These are phyloP conservation scores for Leptodirus hochenwartii DNA, from an alignment of 2,888 invertebrate species.

Conservation along the genomic window DNA sequence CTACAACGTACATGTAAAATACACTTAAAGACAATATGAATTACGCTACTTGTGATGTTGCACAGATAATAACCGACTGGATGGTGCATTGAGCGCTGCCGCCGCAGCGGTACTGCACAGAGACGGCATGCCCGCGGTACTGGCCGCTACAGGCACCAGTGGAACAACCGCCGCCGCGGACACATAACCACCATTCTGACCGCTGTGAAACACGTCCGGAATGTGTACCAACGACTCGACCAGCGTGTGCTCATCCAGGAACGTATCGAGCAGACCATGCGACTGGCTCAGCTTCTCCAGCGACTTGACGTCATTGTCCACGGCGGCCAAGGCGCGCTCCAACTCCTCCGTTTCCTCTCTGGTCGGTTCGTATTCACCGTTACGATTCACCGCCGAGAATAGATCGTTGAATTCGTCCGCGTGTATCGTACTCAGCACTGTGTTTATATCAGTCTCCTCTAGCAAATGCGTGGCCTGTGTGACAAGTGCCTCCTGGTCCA, in stretches of 20 bases:
- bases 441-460: conserved; percentile 58
- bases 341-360: conserved; percentile 76
- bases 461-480: conserved; percentile 45
- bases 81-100: no score
- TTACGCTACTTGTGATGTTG: no score
- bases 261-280: conserved; percentile 39
- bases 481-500: conserved; percentile 35
- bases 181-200: no score
- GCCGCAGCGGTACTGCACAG: no score
- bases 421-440: conserved; percentile 58
- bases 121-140: conserved; percentile 11
- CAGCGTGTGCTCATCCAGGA: conserved; percentile 38
- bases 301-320: conserved; percentile 53
- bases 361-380: conserved; percentile 51
- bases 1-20: no score
- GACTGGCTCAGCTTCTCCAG: conserved; percentile 46
- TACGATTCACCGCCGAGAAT: conserved; percentile 53
- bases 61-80: conserved; percentile 11
- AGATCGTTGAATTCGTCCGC: conserved; percentile 71
- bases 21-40: no score
- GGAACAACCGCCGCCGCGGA: no score
- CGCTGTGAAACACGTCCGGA: conserved; percentile 32
- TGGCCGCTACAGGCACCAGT: no score
- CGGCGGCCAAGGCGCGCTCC: conserved; percentile 66
- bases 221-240: conserved; percentile 28